These are phyloP conservation scores for Halictus rubicundus DNA, from an alignment of 1,140 invertebrate species.

Conservation along the genomic window DNA sequence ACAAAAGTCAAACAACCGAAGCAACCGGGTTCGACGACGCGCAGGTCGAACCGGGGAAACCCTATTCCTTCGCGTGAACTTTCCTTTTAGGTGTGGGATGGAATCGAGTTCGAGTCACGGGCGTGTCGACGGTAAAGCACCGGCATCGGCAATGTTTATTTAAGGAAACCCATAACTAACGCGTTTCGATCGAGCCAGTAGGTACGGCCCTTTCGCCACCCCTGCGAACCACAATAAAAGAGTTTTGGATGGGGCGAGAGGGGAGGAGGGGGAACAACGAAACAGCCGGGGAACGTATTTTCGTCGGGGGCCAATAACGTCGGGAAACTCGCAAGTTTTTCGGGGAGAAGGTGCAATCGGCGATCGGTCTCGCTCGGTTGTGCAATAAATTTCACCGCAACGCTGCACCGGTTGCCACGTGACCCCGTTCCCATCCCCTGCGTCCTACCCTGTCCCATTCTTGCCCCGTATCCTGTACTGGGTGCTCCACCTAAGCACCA, in stretches of 20 bases:
- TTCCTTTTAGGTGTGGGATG: neutral
- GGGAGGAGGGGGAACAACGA: conserved; percentile 19
- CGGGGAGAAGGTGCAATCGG: conserved; percentile 47
- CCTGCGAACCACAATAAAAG: conserved; percentile 37
- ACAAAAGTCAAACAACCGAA: neutral
- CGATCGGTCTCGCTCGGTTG: conserved; percentile 62
- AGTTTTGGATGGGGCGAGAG: neutral
- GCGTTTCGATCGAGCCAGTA: neutral
- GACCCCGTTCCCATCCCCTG: conserved; percentile 48
- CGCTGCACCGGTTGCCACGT: conserved; percentile 56
- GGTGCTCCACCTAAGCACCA: too few relatives aligned
- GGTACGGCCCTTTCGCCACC: neutral
- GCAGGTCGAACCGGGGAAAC: neutral
- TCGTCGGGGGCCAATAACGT: conserved; percentile 41
- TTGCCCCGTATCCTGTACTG: conserved; percentile 55
- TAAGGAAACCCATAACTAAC: conserved; percentile 15
- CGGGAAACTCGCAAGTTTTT: conserved; percentile 50
- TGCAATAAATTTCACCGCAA: conserved; percentile 68
- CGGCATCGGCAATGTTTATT: conserved; percentile 10
- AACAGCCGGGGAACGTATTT: conserved; percentile 28
- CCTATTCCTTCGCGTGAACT: neutral
- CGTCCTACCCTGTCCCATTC: conserved; percentile 18
- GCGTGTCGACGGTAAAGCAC: neutral
- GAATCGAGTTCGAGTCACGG: neutral
- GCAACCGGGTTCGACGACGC: too few relatives aligned